Percentiles rank a stretch among this genome's conserved stretches.
Evolutionary conservation across 2,113 vertebrate species (phyloP).

Genomic region (Halichoeres trimaculatus): DNA sequence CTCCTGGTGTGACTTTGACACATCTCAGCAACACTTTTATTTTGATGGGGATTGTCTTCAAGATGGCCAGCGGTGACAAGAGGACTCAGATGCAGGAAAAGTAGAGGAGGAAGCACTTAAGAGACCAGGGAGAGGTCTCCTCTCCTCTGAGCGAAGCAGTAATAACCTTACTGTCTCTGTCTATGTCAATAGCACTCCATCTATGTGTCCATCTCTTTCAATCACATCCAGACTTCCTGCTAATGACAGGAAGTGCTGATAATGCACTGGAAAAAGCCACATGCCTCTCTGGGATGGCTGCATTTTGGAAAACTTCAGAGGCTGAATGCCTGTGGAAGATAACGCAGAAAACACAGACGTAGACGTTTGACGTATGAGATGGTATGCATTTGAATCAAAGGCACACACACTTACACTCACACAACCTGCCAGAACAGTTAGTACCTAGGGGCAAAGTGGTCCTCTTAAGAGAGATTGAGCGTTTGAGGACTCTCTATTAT

Average conservation of each 20-base stretch:
- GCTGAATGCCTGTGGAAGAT: background rate
- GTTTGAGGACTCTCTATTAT: slow-evolving; percentile 52
- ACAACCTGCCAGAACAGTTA: slow-evolving; percentile 52
- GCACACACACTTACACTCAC: slow-evolving; percentile 21
- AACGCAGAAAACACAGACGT: slow-evolving; percentile 33
- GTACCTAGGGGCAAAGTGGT: slow-evolving; percentile 55
- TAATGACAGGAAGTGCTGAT: slow-evolving; percentile 70
- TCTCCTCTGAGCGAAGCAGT: slow-evolving; percentile 62
- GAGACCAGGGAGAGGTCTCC: slow-evolving; percentile 59
- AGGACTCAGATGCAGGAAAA: slow-evolving; percentile 48
- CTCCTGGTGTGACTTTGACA: slow-evolving; percentile 66
- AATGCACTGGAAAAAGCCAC: slow-evolving; percentile 53
- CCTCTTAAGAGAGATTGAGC: slow-evolving; percentile 25
- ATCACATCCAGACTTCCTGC: slow-evolving; percentile 47
- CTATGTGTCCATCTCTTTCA: slow-evolving; percentile 56
- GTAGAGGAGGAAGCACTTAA: slow-evolving; percentile 61
- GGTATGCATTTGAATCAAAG: slow-evolving; percentile 19
- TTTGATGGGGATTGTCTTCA: slow-evolving; percentile 58
- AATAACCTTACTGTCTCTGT: slow-evolving; percentile 73
- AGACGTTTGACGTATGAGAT: background rate
- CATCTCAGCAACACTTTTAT: slow-evolving; percentile 42
- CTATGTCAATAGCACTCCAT: slow-evolving; percentile 65
- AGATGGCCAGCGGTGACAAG: slow-evolving; percentile 58
- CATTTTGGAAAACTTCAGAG: slow-evolving; percentile 30
- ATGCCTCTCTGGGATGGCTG: background rate